Base-by-base conservation (phyloP, 2,113 vertebrate genomes). In the Condylura cristata region DNA sequence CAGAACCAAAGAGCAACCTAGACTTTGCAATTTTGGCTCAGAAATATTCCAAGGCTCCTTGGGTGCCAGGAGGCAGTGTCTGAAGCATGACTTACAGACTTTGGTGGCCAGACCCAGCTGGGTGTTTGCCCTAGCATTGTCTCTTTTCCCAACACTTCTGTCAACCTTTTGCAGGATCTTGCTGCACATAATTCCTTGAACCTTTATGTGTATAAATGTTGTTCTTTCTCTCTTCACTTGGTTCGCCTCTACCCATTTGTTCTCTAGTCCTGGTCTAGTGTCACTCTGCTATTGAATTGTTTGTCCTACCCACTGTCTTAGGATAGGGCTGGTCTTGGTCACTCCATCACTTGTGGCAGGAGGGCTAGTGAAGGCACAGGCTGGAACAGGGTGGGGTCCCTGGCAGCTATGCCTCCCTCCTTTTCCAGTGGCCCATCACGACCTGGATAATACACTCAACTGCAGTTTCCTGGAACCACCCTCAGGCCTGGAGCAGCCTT, bases 401-500 rank as follows among this genome's bases (percentile, higher is more conserved):
- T 61, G n/a, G 58, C 97, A 84, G 95, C 65, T 44, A 20, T 63
- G 41, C 56, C 14, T 85, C 2, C 18, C 86, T 97, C 34, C 81
- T 80, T 94, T 70, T 71, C 41, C 97, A 99, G 99, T 99, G 98
- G 99, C 99, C 89, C 99, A 99, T 91, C 99, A 99, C 1, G 99
- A 99, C 98, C 98, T 99, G 82, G 99, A 99, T 95, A 99, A 99
- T 97, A 99, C 99, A 81, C 98, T 99, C 97, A 99, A 99, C 98
- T 99, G 99, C 98, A 99, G 99, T 97, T 99, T 99, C 98, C 98
- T 99, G 18, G 99, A 99, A 96, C 99, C 99, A 0, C 99, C 99
- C 0, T 97, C 96, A 0, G 98, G 98, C 72, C 98, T 98, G 66
- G 99, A 99, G 95, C 99, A 99, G 97, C 99, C 99, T 13, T 99